A percentile compares a stretch with the other conserved stretches of the same genome.
Evolutionary conservation across 1,140 invertebrate species (phyloP).

Genomic region (Pseudachorutes palmiensis): DNA sequence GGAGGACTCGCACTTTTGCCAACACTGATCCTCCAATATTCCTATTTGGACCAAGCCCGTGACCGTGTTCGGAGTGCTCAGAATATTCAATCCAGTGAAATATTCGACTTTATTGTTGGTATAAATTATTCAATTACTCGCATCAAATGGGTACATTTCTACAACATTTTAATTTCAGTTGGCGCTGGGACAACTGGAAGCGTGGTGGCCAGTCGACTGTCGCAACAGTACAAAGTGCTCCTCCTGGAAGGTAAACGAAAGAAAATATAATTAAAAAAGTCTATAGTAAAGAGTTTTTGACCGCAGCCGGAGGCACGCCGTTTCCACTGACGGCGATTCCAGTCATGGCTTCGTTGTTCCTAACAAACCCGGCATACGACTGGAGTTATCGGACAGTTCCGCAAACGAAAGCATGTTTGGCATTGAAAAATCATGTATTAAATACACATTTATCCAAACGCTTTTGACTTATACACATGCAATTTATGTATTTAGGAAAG

Average conservation of each 20-base stretch:
- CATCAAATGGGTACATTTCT: background rate
- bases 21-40: conserved; percentile 10
- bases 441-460: background rate
- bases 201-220: conserved; percentile 35
- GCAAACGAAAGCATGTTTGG: conserved; percentile 33
- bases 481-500: conserved; percentile 15
- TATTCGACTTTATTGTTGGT: conserved; percentile 37
- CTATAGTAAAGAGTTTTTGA: background rate
- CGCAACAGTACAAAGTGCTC: conserved; percentile 26
- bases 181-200: conserved; percentile 36
- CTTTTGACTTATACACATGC: background rate
- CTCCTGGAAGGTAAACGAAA: conserved; percentile 23
- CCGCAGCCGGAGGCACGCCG: conserved; percentile 30
- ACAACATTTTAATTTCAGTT: conserved; percentile 14
- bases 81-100: conserved; percentile 10
- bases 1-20: conserved; percentile 19
- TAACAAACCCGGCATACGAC: conserved; percentile 26
- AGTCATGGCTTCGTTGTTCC: conserved; percentile 19
- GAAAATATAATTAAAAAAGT: background rate
- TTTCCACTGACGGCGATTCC: conserved; percentile 29
- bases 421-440: conserved; percentile 28
- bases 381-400: conserved; percentile 30
- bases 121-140: conserved; percentile 5
- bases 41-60: conserved; percentile 1
- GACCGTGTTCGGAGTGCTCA: background rate